These are phyloP conservation scores for Pogonocichla stellata DNA, from an alignment of 2,113 vertebrate genomes.

Conservation along the genomic window DNA sequence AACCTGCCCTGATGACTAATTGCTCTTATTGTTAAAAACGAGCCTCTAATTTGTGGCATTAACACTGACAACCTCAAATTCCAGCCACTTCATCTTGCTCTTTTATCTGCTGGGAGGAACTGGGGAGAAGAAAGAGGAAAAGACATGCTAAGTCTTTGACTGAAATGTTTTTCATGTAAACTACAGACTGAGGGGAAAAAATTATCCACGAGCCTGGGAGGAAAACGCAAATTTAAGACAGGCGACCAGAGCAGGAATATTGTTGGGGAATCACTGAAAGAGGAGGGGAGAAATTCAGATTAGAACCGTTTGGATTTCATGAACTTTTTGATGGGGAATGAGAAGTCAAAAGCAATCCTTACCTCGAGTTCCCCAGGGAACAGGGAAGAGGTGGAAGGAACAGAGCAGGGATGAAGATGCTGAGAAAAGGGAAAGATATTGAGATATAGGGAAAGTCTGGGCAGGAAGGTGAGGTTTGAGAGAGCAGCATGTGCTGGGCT, in stretches of 20 bases:
- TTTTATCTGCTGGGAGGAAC: neutral
- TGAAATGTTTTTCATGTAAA: neutral
- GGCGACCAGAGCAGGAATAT: neutral
- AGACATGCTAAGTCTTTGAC: neutral
- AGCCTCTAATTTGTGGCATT: slow-evolving; percentile 36
- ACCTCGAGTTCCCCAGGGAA: neutral
- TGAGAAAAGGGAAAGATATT: neutral
- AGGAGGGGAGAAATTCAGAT: neutral
- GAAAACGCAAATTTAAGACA: neutral
- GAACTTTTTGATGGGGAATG: neutral
- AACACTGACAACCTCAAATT: slow-evolving; percentile 40
- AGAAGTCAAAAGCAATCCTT: neutral
- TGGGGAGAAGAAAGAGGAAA: neutral
- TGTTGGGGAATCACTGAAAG: neutral
- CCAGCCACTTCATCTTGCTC: neutral
- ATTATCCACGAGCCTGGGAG: neutral
- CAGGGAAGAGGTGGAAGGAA: neutral
- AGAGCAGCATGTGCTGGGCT: neutral
- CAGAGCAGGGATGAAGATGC: neutral
- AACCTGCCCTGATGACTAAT: slow-evolving; percentile 44
- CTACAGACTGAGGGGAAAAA: neutral
- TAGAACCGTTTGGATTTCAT: neutral
- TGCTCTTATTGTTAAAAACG: slow-evolving; percentile 41
- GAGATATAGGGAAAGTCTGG: neutral
- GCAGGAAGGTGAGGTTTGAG: neutral